Conservation (phyloP, 2,797 vertebrate genomes). For the Falco biarmicus region DNA sequence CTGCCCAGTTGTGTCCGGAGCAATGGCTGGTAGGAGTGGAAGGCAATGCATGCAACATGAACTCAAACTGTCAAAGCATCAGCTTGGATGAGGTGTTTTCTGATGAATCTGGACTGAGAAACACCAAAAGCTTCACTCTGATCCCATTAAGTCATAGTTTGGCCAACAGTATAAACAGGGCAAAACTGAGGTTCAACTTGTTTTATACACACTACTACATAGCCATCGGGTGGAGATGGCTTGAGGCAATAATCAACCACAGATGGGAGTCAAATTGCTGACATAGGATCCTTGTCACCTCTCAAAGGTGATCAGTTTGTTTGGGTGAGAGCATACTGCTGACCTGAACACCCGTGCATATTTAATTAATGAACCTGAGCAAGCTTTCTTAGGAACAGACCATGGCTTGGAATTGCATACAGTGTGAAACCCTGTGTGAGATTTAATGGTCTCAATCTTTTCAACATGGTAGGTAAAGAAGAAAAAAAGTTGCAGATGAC, state of each 20-base stretch:
- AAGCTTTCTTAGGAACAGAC: neutral
- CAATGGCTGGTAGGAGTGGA: neutral
- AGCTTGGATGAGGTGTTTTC: neutral
- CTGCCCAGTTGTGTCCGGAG: neutral
- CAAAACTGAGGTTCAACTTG: neutral
- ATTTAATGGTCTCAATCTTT: neutral
- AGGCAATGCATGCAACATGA: neutral
- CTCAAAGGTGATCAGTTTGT: neutral
- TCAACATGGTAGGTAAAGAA: neutral
- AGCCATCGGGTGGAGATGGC: neutral
- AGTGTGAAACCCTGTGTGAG: neutral
- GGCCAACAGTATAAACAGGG: neutral
- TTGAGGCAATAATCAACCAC: rapidly evolving
- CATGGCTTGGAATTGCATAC: neutral
- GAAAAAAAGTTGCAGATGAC: neutral
- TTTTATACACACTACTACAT: neutral
- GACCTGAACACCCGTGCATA: neutral
- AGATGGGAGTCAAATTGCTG: neutral
- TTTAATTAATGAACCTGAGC: neutral
- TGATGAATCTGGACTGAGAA: neutral
- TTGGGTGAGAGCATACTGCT: neutral
- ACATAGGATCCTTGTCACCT: neutral
- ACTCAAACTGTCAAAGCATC: neutral
- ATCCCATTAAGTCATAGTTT: neutral
- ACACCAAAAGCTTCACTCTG: neutral